Base-by-base conservation (phyloP, 2,113 vertebrate species). In the Sula dactylatra region DNA sequence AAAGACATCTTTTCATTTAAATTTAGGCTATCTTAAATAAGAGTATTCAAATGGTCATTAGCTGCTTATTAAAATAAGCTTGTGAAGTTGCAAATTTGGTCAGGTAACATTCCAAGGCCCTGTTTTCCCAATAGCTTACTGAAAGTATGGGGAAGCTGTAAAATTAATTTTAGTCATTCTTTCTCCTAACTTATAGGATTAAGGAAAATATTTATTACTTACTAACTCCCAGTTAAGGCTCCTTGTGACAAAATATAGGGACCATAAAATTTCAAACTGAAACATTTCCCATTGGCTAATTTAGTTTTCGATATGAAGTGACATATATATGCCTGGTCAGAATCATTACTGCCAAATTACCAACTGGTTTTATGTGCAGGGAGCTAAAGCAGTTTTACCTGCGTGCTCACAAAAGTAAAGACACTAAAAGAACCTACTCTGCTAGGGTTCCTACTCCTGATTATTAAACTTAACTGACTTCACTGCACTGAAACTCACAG, bases 121-220 rank as follows among this genome's bases (percentile, higher is more conserved):
- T 44, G 19, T 64, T 93, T 90, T 50, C 34, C 62, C 32, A 61
- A 49, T 18, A 50, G 49, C 16, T 89, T 96, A 83, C 84, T 86
- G 72, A 86, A 93, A 93, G 42, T 45, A 85, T 45, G 21, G 45
- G 25, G 82, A 86, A 95, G 34, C 26, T 86, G 38, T 77, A 94
- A 96, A 94, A 67, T 84, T 79, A 93, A 88, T 61, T 86, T 38
- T 86, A 96, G 76, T 86, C 32, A 70, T 71, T 59, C 29, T 50
- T 83, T 71, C 55, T 81, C 31, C 92, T 86, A 90, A 78, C 16
- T 89, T 94, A 84, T 34, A 94, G 34, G 89, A 91, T 91, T 74
- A 90, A 36, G 69, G 24, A 49, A 80, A 78, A 72, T 90, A 97
- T 72, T 95, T 95, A 93, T 92, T 93, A 76, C 73, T 88, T 93